Base-by-base conservation (phyloP, 2,888 invertebrate species). In the Drosophila robusta region DNA sequence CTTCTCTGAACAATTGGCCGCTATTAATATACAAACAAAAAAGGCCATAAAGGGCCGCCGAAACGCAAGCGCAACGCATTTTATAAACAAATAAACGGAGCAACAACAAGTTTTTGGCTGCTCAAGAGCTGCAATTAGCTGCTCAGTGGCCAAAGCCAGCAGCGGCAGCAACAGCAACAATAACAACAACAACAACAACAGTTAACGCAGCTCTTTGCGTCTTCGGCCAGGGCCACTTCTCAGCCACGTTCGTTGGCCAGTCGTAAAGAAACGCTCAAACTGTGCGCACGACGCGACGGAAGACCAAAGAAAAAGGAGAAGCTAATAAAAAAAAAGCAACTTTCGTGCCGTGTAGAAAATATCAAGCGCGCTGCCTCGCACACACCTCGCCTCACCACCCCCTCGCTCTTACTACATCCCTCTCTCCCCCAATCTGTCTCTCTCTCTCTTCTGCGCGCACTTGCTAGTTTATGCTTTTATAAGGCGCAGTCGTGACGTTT, bases 241-340 rank as follows among this genome's bases (percentile, higher is more conserved):
- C 61, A 60, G 55, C 63, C 75, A 63, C 75, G 71, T 64, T 74
- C 62, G 62, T 51, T 78, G 42, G 73, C 67, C 85, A 85, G 85
- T 85, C 85, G 77, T 55, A 67, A 71, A 84, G 84, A 66, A 84
- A 67, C 84, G 52, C 79, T 85, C 87, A 75, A 80, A 75, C 87
- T 73, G 89, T 70, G 71, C 73, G 50, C 85, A 81, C 80, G 74
- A 44, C 46, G 36, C 26, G 26, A 26, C 26, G 41, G 11, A 45
- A n/a, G 4, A 26, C 14, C 36, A 8, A 45, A 60, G 38, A 36
- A 55, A 46, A 32, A 45, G 47, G 41, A 75, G 47, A 34, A 63
- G 42, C 32, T 45, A 18, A 51, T 45, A 18, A 51, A 46, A 60
- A 58, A 67, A 73, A 70, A 79, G 32, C 66, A 77, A 85, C 87